Conservation (phyloP, 2,888 invertebrate genomes). For the Lysandra coridon region DNA sequence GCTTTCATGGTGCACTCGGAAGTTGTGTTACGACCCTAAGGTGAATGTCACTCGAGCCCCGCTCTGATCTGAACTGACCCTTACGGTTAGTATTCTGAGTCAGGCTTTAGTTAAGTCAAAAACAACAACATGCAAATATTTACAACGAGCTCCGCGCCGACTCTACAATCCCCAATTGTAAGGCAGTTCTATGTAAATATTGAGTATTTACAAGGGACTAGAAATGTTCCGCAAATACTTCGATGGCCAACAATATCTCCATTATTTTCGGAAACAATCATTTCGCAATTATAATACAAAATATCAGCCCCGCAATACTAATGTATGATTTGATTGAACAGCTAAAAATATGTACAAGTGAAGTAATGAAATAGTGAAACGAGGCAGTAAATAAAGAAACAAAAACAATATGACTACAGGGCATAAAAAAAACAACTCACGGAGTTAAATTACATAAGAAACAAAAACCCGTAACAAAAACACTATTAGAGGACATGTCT, state of each 20-base stretch:
- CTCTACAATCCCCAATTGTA: background rate
- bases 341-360: background rate
- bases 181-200: background rate
- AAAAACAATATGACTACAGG: background rate
- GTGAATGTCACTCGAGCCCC: background rate
- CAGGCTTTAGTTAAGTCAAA: background rate
- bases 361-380: background rate
- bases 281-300: background rate
- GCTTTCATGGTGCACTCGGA: too few relatives aligned
- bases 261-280: background rate
- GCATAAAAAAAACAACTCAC: background rate
- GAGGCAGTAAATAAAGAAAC: background rate
- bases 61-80: background rate
- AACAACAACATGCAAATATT: background rate
- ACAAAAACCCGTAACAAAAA: slow-evolving; percentile 20
- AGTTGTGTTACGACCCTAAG: too few relatives aligned
- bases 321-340: background rate
- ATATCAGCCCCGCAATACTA: background rate
- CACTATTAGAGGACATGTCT: slow-evolving; percentile 22
- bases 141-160: background rate
- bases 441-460: slow-evolving; percentile 2
- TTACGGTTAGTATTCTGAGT: background rate
- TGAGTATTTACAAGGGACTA: background rate
- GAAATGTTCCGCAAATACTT: background rate
- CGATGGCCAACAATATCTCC: slow-evolving; percentile 11